Evolutionary conservation across 2,113 vertebrate species (phyloP), one percentile per base, ranked within the genome.

Genomic region (Xenopus borealis): DNA sequence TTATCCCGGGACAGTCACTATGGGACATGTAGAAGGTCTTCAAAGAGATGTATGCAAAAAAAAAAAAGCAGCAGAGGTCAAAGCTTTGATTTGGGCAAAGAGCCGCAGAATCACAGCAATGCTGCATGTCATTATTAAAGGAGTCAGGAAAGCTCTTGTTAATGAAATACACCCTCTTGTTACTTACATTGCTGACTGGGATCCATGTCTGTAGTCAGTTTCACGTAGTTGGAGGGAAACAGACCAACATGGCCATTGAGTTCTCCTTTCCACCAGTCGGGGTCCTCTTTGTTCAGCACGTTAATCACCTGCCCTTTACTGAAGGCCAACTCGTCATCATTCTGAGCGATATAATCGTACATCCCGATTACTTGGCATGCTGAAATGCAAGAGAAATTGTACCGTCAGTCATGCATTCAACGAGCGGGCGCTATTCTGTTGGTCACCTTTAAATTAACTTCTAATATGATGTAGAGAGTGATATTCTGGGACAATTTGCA

Each of bases 141-240:
- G n/a, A 50, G 18, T 46, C 8, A 62, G 23, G 44, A 13, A 67
- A 75, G 57, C 20, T 27, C 53, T 66, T 72, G 13, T 23, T n/a
- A n/a, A 63, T 40, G 13, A n/a, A 62, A 62, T 10, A 63, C 64
- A 81, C 80, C 78, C 71, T 66, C 59, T 65, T 69, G 80, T 81
- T 86, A 99, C 97, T 99, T 92, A 99, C 97, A 99, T 93, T 99
- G 97, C 81, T 98, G 95, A 93, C 97, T 98, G 6, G 97, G 97
- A 89, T 99, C 97, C 14, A 88, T 96, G 81, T 99, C 97, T 2
- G 96, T 96, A 78, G 97, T 98, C 82, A 98, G 86, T 87, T 99
- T 99, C 86, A 99, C 97, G 40, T 99, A 99, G 86, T 99, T 99
- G 87, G 97, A 98, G 0, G 97, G 97, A 87, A 99, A 99, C 80